Percentiles rank a stretch among this genome's conserved stretches.
Evolutionary conservation across 2,888 invertebrate genomes (phyloP).

Genomic region (Eueremaeus valkanovi): DNA sequence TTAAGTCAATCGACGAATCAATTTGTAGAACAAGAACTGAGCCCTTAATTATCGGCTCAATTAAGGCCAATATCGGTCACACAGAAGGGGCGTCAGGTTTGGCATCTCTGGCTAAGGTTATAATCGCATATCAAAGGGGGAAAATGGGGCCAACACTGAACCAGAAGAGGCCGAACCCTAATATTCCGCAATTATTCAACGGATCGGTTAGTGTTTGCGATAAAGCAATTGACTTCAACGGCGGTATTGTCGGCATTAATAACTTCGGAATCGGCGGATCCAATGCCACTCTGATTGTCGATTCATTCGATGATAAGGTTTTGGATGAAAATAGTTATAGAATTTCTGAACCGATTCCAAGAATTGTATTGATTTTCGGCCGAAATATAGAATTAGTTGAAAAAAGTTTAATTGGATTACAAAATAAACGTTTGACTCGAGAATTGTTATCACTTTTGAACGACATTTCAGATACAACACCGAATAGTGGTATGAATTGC

Average conservation of each 20-base stretch:
- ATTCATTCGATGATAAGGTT: conserved; percentile 45
- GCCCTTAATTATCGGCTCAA: conserved; percentile 89
- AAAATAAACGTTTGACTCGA: conserved; percentile 55
- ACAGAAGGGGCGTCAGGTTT: conserved; percentile 64
- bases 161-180: conserved; percentile 56
- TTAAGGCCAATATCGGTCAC: conserved; percentile 99
- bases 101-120: conserved; percentile 50
- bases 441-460: conserved; percentile 73
- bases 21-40: conserved; percentile 53
- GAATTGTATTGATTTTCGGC: conserved; percentile 73
- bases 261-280: conserved; percentile 59
- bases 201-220: conserved; percentile 60
- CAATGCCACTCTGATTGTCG: conserved; percentile 51
- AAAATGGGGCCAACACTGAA: conserved; percentile 57
- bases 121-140: conserved; percentile 56
- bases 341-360: conserved; percentile 56
- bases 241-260: conserved; percentile 56
- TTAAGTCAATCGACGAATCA: conserved; percentile 52
- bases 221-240: conserved; percentile 53
- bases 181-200: conserved; percentile 55
- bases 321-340: conserved; percentile 44
- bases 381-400: conserved; percentile 74
- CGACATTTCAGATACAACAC: conserved; percentile 61
- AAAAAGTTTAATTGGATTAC: conserved; percentile 59
- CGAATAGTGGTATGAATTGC: conserved; percentile 27